phyloP scores from a whole-genome alignment of 2,888 invertebrate genomes.

The Bellardia bayeri region DNA sequence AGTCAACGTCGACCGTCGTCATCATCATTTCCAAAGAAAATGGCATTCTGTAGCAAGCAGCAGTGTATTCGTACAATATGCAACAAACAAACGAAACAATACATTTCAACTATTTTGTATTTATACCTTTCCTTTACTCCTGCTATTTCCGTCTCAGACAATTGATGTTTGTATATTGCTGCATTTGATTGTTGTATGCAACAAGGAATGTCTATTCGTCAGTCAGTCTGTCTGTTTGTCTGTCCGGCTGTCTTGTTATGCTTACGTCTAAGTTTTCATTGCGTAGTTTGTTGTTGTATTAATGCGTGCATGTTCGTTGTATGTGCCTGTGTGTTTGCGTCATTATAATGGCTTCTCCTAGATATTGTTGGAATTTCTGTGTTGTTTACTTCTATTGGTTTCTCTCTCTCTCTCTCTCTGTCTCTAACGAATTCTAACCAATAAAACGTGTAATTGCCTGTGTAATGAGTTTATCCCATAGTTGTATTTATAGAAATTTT shows the following conservation, averaged over 20 bases:
- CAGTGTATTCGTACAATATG: neutral
- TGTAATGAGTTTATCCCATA: slow-evolving; percentile 74
- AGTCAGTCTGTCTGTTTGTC: slow-evolving; percentile 17
- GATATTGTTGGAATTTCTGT: slow-evolving; percentile 36
- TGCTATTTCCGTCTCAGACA: slow-evolving; percentile 28
- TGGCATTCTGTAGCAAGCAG: slow-evolving; percentile 41
- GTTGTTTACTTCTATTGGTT: neutral
- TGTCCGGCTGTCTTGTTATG: slow-evolving; percentile 5
- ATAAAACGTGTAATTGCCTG: slow-evolving; percentile 76
- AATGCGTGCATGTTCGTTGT: neutral
- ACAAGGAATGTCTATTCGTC: slow-evolving; percentile 44
- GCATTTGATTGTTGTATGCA: slow-evolving; percentile 51
- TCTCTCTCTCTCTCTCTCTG: neutral
- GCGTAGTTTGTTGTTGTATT: slow-evolving; percentile 7
- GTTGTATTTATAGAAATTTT: slow-evolving; percentile 56
- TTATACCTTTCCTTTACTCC: neutral
- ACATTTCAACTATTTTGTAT: slow-evolving; percentile 46
- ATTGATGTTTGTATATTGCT: neutral
- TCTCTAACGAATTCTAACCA: slow-evolving; percentile 66
- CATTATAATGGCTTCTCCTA: slow-evolving; percentile 36
- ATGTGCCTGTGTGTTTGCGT: neutral
- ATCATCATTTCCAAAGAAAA: slow-evolving; percentile 43
- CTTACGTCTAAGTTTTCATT: slow-evolving; percentile 26
- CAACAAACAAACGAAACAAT: neutral
- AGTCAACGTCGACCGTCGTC: slow-evolving; percentile 51